Percentiles rank a stretch among this genome's conserved stretches.
phyloP scores from a whole-genome alignment of 2,113 vertebrate species.

The Smithornis capensis region DNA sequence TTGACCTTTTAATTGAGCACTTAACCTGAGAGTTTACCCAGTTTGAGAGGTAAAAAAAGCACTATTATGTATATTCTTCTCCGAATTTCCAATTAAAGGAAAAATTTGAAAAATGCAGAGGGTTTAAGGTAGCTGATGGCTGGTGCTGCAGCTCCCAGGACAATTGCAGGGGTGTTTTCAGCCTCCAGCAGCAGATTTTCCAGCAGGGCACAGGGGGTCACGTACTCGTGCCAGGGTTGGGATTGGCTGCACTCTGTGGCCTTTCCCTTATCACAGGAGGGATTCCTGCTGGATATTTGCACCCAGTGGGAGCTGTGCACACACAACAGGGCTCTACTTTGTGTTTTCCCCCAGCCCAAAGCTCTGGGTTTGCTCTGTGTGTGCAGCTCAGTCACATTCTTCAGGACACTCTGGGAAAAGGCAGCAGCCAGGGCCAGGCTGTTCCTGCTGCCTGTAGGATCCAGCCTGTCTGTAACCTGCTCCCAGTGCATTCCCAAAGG shows the following conservation, averaged over 20 bases:
- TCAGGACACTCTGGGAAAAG: background rate
- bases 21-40: slow-evolving; percentile 42
- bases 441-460: background rate
- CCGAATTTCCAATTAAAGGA: background rate
- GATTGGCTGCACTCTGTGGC: slow-evolving; percentile 35
- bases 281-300: background rate
- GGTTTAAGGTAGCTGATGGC: background rate
- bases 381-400: background rate
- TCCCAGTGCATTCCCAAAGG: background rate
- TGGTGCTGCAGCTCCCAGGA: background rate
- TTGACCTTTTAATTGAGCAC: slow-evolving; percentile 62
- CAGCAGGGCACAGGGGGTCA: background rate
- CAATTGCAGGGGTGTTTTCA: background rate
- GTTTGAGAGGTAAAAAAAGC: background rate
- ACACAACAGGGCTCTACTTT: rapidly evolving
- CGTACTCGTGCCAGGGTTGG: background rate
- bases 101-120: rapidly evolving
- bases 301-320: background rate
- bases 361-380: rapidly evolving
- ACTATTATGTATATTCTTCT: background rate
- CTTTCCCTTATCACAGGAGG: background rate
- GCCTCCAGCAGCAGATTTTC: background rate
- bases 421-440: background rate
- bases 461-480: background rate
- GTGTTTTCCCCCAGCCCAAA: rapidly evolving